Evolutionary conservation across 2,797 vertebrate genomes (phyloP).

Genomic region (Picus viridis): DNA sequence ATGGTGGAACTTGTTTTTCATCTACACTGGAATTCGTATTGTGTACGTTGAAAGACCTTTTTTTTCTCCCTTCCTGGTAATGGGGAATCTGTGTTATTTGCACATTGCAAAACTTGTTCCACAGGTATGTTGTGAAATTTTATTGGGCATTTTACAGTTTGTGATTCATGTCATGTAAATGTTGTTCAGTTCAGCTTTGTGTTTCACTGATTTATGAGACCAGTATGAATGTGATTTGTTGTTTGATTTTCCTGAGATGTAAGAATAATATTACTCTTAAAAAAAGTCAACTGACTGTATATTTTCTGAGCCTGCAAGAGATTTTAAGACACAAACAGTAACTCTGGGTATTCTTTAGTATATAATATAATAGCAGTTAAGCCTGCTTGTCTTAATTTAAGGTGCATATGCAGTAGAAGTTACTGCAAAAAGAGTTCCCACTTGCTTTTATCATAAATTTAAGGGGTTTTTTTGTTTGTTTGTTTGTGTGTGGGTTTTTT

Average conservation of each 20-base stretch:
- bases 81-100: conserved; percentile 58
- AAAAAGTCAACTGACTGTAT: neutral
- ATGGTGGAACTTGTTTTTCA: conserved; percentile 47
- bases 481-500: too few species aligned
- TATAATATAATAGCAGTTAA: neutral
- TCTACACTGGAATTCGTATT: conserved; percentile 4
- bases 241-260: conserved; percentile 19
- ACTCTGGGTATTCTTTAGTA: neutral
- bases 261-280: neutral
- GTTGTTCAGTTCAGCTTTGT: conserved; percentile 27
- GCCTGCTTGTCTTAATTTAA: neutral
- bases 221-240: neutral
- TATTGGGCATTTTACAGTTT: conserved; percentile 60
- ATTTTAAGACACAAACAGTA: neutral
- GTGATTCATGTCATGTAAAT: conserved; percentile 51
- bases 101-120: conserved; percentile 66
- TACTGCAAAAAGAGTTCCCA: neutral
- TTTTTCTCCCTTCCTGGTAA: conserved; percentile 44
- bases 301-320: neutral
- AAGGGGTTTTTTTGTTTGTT: too few species aligned
- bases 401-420: neutral
- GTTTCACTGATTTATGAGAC: conserved; percentile 43
- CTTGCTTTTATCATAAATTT: neutral
- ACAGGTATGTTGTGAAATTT: conserved; percentile 68
- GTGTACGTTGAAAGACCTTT: conserved; percentile 22